Evolutionary conservation across 2,888 invertebrate species (phyloP).

Genomic region (Ormia ochracea): DNA sequence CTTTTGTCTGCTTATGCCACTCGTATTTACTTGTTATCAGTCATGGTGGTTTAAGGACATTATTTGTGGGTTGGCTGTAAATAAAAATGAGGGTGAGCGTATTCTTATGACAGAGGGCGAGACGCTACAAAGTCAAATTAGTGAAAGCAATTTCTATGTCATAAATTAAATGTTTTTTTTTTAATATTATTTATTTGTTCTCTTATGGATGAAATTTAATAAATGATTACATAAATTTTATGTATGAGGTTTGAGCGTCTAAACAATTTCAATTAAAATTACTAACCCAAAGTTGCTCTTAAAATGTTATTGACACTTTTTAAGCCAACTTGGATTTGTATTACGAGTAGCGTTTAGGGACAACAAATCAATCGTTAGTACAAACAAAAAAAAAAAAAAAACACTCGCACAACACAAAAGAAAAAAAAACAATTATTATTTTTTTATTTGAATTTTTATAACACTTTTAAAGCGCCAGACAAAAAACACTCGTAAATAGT

Average conservation of each 20-base stretch:
- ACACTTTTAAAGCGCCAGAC: constrained; percentile 2
- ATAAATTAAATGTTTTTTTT: constrained; percentile 19
- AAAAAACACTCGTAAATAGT: neutral
- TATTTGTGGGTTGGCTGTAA: neutral
- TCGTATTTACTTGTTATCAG: neutral
- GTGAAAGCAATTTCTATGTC: constrained; percentile 14
- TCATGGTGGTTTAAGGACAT: constrained; percentile 2
- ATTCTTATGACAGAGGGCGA: constrained; percentile 17
- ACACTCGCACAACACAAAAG: neutral
- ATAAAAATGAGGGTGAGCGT: neutral
- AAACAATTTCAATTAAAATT: too few species aligned
- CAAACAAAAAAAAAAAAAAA: neutral
- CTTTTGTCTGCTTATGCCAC: constrained; percentile 9
- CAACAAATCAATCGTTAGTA: too few species aligned
- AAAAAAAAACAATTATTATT: neutral
- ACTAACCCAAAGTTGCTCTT: too few species aligned
- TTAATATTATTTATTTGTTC: neutral
- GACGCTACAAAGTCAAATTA: neutral
- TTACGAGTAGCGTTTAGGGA: too few species aligned
- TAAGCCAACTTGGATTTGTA: too few species aligned
- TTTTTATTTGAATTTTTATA: neutral
- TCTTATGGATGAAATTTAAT: neutral
- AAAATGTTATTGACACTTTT: too few species aligned
- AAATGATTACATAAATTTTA: constrained; percentile 3
- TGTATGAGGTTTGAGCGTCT: too few species aligned